Percentiles rank a stretch among this genome's conserved stretches.
Evolutionary conservation across 2,888 invertebrate genomes (phyloP).

Genomic region (Caenorhabditis sp.): DNA sequence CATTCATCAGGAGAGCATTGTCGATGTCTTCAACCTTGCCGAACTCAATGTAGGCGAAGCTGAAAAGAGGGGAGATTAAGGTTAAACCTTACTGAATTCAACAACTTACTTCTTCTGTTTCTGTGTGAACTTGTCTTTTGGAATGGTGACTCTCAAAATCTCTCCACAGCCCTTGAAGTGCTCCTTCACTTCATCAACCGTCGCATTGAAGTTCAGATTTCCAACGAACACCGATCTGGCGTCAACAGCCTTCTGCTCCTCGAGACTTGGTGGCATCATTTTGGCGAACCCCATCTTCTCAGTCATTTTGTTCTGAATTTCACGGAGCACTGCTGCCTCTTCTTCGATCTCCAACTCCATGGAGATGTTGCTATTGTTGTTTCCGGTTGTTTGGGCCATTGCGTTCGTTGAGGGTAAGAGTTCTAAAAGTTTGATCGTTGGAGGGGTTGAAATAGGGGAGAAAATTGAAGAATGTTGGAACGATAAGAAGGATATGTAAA

Average conservation of each 20-base stretch:
- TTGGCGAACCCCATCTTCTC: background rate
- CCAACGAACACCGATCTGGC: background rate
- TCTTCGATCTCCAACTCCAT: background rate
- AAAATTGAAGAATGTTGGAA: too few relatives aligned
- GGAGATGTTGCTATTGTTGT: background rate
- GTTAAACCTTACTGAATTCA: too few relatives aligned
- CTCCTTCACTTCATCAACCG: conserved; percentile 1
- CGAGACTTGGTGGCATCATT: background rate
- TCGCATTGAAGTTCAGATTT: conserved; percentile 4
- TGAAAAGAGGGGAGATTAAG: too few relatives aligned
- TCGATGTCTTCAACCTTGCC: background rate
- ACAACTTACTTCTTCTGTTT: conserved; percentile 12
- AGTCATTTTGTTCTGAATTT: background rate
- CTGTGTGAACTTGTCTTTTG: conserved; percentile 14
- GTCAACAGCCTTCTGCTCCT: conserved; percentile 1
- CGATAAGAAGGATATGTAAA: too few relatives aligned
- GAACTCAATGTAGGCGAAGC: conserved; percentile 19
- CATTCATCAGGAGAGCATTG: background rate
- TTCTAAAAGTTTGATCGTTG: too few relatives aligned
- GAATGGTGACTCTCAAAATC: conserved; percentile 6
- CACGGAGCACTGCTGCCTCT: background rate
- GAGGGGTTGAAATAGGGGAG: too few relatives aligned
- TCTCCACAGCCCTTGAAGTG: conserved; percentile 8
- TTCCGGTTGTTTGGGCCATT: background rate
- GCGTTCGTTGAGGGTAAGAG: background rate